Base-by-base conservation (phyloP, 2,113 vertebrate species). In the Catharus minimus region DNA sequence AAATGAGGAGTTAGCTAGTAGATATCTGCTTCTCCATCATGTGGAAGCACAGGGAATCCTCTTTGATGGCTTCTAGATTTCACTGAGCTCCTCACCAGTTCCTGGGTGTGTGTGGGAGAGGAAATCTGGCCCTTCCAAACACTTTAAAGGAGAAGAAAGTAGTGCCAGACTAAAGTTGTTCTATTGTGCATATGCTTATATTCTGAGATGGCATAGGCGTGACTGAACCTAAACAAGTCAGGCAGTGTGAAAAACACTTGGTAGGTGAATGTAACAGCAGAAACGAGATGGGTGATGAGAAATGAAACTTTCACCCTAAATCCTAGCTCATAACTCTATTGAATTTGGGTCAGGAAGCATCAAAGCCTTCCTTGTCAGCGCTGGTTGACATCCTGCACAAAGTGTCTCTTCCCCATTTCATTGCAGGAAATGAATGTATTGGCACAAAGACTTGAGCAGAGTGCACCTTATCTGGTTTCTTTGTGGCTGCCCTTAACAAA, bases 91-190 rank as follows among this genome's bases (percentile, higher is more conserved):
- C 73, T 77, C 69, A 72, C 23, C 73, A 65, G 66, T 3, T 92
- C 85, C 52, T 33, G 47, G 39, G 69, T 0, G 0, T 65, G 44
- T 3, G 61, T 86, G 66, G 86, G 77, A 88, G 75, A 39, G 72
- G 30, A 91, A 92, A 61, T 81, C 86, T 93, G 80, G 65, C 84
- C 77, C 65, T 95, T 90, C 73, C 77, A 3, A 9, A 68, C 77
- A 72, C 81, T 88, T 72, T 13, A 39, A 85, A 86, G 58, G 62
- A 85, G 77, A 83, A 86, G 80, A 94, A 93, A 90, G 69, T 16
- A 68, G 74, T 73, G 78, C 28, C 71, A 94, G 84, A 79, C 87
- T 85, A 2, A 93, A 84, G 81, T 66, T 89, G 73, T 96, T 79
- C 89, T 80, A 84, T 93, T 93, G 93, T 83, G 52, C 58, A 76